Percentiles rank a stretch among this genome's conserved stretches.
Evolutionary conservation across 2,113 vertebrate genomes (phyloP).

Genomic region (Ahaetulla prasina): DNA sequence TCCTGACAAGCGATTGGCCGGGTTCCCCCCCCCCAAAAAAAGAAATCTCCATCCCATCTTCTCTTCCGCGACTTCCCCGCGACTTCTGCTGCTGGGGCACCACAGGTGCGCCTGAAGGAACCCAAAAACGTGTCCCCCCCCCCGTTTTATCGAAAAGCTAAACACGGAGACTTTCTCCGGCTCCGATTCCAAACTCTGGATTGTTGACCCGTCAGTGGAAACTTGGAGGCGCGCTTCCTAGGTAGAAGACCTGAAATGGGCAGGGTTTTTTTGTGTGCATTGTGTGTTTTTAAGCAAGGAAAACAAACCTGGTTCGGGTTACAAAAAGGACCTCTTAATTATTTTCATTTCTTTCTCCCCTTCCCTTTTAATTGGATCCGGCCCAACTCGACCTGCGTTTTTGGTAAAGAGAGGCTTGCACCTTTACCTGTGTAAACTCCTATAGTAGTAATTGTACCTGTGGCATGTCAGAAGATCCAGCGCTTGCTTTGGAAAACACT

Average conservation of each 20-base stretch:
- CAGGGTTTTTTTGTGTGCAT: neutral
- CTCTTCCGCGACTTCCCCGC: neutral
- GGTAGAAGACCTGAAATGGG: neutral
- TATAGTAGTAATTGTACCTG: neutral
- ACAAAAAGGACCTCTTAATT: neutral
- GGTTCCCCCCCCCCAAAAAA: rapidly evolving
- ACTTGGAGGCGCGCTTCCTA: neutral
- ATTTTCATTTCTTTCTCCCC: too few relatives aligned
- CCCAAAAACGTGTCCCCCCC: too few relatives aligned
- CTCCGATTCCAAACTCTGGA: neutral
- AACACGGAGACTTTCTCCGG: neutral
- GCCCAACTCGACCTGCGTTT: neutral
- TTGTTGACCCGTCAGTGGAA: neutral
- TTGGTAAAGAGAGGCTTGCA: neutral
- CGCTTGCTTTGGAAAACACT: neutral
- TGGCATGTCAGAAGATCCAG: neutral
- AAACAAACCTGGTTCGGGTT: neutral
- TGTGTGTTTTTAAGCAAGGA: neutral
- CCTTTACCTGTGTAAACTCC: neutral
- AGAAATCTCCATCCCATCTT: neutral
- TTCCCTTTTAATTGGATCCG: neutral
- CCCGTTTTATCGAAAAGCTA: neutral
- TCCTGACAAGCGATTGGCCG: neutral
- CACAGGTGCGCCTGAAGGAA: neutral
- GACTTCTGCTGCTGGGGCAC: neutral